Evolutionary conservation across 2,888 invertebrate species (phyloP).

Genomic region (Helobdella robusta): DNA sequence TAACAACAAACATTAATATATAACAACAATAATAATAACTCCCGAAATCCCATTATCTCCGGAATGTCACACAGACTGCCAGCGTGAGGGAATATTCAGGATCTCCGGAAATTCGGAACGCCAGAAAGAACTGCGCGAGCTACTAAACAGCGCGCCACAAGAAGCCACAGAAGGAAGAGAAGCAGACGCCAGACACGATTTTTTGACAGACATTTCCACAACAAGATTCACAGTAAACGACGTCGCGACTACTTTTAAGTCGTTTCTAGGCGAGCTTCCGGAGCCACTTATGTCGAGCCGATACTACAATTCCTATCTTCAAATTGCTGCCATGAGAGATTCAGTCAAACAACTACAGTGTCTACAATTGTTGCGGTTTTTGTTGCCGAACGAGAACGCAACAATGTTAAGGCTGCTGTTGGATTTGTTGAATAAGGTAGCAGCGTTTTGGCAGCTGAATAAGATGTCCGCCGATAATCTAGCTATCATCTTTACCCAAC

Average conservation of each 20-base stretch:
- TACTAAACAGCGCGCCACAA: too few species aligned
- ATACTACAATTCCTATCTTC: constrained; percentile 25
- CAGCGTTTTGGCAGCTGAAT: background rate
- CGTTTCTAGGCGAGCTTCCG: constrained; percentile 18
- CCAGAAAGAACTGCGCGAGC: constrained; percentile 21
- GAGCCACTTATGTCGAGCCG: constrained; percentile 20
- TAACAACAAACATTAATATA: background rate
- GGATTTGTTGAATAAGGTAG: constrained; percentile 18
- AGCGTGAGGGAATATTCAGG: constrained; percentile 24
- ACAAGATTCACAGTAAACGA: constrained; percentile 21
- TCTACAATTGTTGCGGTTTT: constrained; percentile 27
- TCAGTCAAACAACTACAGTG: constrained; percentile 18
- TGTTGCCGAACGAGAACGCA: constrained; percentile 24
- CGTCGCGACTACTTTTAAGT: constrained; percentile 20
- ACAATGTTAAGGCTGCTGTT: constrained; percentile 22
- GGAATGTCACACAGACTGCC: background rate
- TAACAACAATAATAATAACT: background rate
- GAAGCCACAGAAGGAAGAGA: constrained; percentile 10
- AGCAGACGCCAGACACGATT: background rate
- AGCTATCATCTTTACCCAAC: constrained; percentile 25
- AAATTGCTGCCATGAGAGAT: constrained; percentile 27
- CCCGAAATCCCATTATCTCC: background rate
- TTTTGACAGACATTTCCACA: background rate
- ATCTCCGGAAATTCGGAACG: constrained; percentile 24
- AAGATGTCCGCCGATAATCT: constrained; percentile 23